These are phyloP conservation scores for Drosophila paracracens DNA, from an alignment of 2,888 invertebrate genomes.

Conservation along the genomic window DNA sequence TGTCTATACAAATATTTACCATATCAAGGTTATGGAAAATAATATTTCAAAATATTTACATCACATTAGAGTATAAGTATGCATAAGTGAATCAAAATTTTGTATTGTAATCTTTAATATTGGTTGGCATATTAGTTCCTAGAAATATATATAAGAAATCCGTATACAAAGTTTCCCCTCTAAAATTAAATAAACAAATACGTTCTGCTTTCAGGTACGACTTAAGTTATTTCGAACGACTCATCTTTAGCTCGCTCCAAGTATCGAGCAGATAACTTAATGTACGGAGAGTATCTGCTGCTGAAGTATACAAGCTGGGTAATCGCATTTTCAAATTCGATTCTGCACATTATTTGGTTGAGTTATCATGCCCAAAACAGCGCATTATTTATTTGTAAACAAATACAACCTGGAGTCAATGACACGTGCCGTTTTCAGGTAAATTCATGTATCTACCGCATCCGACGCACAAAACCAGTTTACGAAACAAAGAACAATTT, in stretches of 20 bases:
- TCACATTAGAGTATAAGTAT: neutral
- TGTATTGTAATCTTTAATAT: neutral
- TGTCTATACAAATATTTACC: neutral
- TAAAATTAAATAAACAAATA: neutral
- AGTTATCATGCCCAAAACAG: constrained; percentile 26
- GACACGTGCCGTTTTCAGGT: constrained; percentile 62
- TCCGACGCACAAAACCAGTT: constrained; percentile 46
- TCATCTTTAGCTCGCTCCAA: neutral
- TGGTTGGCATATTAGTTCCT: neutral
- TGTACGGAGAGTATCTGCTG: constrained; percentile 17
- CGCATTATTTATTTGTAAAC: constrained; percentile 19
- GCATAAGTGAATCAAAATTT: neutral
- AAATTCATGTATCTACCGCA: constrained; percentile 30
- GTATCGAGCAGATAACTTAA: neutral
- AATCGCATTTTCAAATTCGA: constrained; percentile 1
- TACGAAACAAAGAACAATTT: constrained; percentile 55
- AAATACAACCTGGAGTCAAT: constrained; percentile 51
- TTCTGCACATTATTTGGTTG: constrained; percentile 36
- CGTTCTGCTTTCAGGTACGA: neutral
- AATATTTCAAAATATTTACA: neutral
- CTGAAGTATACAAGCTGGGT: constrained; percentile 8
- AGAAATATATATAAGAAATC: neutral
- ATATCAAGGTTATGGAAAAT: neutral
- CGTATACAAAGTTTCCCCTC: neutral
- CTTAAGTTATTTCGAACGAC: neutral